phyloP scores from a whole-genome alignment of 2,113 vertebrate genomes.

The Ellobius talpinus region DNA sequence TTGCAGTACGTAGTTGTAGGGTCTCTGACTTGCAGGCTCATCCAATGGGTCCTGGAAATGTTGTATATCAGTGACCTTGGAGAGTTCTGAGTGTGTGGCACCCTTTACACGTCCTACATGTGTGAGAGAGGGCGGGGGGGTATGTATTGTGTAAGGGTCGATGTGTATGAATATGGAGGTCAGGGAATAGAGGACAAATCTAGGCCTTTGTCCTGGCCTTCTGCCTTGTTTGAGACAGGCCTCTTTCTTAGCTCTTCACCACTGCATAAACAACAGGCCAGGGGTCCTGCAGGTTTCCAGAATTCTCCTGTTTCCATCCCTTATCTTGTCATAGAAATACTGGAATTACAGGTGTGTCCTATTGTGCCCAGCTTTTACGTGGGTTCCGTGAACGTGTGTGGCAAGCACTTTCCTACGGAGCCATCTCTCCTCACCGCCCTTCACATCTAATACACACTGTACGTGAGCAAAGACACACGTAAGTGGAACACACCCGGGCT shows the following conservation, averaged over 20 bases:
- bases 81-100: conserved; percentile 79
- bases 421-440: too few species aligned
- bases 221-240: neutral
- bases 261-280: neutral
- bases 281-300: neutral
- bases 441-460: neutral
- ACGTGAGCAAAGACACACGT: neutral
- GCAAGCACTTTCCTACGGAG: neutral
- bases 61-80: conserved; percentile 91
- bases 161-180: neutral
- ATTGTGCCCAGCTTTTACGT: neutral
- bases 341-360: neutral
- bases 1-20: conserved; percentile 88
- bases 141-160: neutral
- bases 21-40: conserved; percentile 90
- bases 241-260: too few species aligned
- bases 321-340: neutral
- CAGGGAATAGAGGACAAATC: neutral
- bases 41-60: conserved; percentile 87
- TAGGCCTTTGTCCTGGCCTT: neutral
- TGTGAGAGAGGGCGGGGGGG: neutral
- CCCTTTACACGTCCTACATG: neutral
- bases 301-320: neutral
- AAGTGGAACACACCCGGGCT: neutral
- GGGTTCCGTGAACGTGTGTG: neutral